Evolutionary conservation across 1,140 invertebrate species (phyloP), one percentile per base, ranked within the genome.

Genomic region (Nilaparvata lugens): DNA sequence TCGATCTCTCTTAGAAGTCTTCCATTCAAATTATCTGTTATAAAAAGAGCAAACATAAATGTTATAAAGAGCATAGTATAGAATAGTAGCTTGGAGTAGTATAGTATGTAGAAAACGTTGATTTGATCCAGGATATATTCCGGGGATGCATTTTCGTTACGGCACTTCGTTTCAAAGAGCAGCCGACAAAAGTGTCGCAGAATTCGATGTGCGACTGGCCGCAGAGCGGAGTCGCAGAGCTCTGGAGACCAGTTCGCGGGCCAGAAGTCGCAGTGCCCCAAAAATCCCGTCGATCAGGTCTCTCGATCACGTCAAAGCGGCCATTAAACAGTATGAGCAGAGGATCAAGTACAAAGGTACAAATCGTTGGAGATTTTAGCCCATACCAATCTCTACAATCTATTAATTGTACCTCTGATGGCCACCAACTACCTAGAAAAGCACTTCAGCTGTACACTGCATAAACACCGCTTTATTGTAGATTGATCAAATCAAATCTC

Each of bases 91-190:
- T 35, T 35, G 31, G 31, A 35, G 31, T 4, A 35, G 31, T 35
- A 6, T 35, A 9, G 9, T 35, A 35, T 2, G 2, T 35, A 35
- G 1, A 35, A 35, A 35, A 6, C 2, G 7, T 28, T 7, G 25
- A 28, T 28, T 28, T 28, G 2, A 23, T 66, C 23, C 64, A 81
- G 79, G 80, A 19, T 83, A 80, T 63, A 83, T 83, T 64, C 81
- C 81, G 16, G 81, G 79, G 2, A 76, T 81, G 65, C 80, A 76
- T 63, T 78, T 70, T 61, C 77, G 79, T 28, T 86, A 84, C 67
- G 85, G 85, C 7, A 79, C 84, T 70, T 83, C 85, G 2, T 87
- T 85, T 67, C 81, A 80, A 63, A 78, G 78, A 63, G 79, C 84
- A 4, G 84, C 84, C 2, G 84, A 86, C 70, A 83, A 85, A 66